Evolutionary conservation across 2,113 vertebrate species (phyloP).

Genomic region (Aspidoscelis tigris): DNA sequence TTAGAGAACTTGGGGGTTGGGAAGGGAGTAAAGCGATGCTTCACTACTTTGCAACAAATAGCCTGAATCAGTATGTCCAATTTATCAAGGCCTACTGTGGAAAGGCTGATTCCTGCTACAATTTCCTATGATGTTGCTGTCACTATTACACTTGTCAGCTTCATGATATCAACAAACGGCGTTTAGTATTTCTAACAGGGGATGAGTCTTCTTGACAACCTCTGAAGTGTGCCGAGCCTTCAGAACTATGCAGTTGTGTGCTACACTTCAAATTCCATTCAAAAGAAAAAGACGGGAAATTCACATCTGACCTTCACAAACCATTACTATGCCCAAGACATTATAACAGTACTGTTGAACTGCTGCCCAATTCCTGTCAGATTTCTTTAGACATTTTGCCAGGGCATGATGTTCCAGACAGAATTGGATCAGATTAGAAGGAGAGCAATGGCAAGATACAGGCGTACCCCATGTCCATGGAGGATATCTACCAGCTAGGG

Average conservation of each 20-base stretch:
- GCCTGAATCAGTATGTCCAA: slow-evolving; percentile 68
- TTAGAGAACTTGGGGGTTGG: slow-evolving; percentile 61
- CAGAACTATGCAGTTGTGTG: slow-evolving; percentile 46
- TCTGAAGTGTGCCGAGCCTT: slow-evolving; percentile 36
- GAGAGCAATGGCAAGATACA: no score
- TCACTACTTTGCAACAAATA: slow-evolving; percentile 72
- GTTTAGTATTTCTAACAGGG: slow-evolving; percentile 54
- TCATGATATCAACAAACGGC: slow-evolving; percentile 78
- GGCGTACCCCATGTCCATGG: no score
- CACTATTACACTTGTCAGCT: slow-evolving; percentile 80
- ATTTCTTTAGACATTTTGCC: not conserved
- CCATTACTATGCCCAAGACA: not conserved
- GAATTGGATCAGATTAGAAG: no score
- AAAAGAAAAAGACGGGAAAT: not conserved
- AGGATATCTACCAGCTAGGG: no score
- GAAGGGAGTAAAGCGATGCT: slow-evolving; percentile 50
- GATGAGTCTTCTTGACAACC: slow-evolving; percentile 56
- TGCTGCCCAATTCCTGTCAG: not conserved
- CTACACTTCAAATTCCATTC: not conserved
- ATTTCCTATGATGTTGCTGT: slow-evolving; percentile 81
- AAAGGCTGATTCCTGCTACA: slow-evolving; percentile 76
- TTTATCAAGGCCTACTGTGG: slow-evolving; percentile 67
- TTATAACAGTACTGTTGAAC: not conserved
- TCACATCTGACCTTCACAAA: no score
- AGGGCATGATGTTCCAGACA: no score